phyloP scores from a whole-genome alignment of 2,888 invertebrate species.

The Dusona sp. region DNA sequence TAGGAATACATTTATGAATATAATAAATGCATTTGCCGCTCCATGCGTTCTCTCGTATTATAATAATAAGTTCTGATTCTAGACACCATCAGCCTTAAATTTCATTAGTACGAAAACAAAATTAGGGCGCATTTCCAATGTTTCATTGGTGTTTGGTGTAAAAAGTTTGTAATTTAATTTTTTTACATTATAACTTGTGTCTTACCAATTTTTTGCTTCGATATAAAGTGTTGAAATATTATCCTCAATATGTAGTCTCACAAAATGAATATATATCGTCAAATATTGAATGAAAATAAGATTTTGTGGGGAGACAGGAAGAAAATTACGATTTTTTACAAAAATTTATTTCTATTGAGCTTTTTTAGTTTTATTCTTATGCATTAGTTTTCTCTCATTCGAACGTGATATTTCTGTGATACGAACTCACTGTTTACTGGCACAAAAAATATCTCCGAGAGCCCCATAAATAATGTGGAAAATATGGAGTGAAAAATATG shows the following conservation, averaged over 20 bases:
- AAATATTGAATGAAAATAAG: not conserved
- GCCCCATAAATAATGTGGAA: not conserved
- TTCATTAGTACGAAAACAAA: not conserved
- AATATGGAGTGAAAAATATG: constrained; percentile 5
- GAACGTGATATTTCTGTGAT: not conserved
- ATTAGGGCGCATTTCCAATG: not conserved
- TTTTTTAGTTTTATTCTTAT: not conserved
- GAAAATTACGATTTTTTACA: not conserved
- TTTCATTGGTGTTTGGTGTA: not conserved
- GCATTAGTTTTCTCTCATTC: not conserved
- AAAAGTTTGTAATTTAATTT: not conserved
- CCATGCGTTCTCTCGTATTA: not conserved
- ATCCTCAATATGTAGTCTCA: not conserved
- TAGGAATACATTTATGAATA: not conserved
- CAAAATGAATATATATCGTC: not conserved
- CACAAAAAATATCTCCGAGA: constrained; percentile 15
- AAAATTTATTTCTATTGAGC: not conserved
- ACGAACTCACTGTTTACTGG: not conserved
- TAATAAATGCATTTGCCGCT: constrained; percentile 9
- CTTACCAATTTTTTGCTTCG: not conserved
- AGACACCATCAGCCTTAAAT: not conserved
- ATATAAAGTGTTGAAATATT: not conserved
- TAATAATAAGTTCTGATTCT: constrained; percentile 19
- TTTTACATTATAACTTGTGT: not conserved
- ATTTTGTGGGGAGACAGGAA: not conserved